Conservation (phyloP, 2,113 vertebrate genomes). For the Syngnathus floridae region DNA sequence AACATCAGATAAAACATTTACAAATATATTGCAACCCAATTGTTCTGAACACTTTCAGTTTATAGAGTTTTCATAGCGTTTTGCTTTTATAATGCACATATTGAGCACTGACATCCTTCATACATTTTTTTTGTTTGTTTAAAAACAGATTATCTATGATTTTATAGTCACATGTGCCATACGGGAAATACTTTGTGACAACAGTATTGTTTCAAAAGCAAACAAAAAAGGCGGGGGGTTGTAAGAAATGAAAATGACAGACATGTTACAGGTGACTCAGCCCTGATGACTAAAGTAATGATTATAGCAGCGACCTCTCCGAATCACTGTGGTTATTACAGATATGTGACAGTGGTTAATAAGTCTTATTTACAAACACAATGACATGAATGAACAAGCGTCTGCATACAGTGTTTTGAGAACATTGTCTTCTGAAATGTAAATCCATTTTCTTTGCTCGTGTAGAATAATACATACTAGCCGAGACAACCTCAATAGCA, state of each 20-base stretch:
- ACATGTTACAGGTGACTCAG: slow-evolving; percentile 37
- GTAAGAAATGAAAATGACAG: neutral
- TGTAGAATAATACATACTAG: slow-evolving; percentile 82
- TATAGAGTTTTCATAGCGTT: slow-evolving; percentile 21
- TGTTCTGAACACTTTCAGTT: slow-evolving; percentile 61
- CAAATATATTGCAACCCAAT: slow-evolving; percentile 80
- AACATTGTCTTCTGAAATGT: slow-evolving; percentile 82
- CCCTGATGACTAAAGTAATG: slow-evolving; percentile 42
- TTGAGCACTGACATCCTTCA: slow-evolving; percentile 70
- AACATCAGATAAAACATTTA: slow-evolving; percentile 75
- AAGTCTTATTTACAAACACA: slow-evolving; percentile 97
- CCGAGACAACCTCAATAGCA: slow-evolving; percentile 89
- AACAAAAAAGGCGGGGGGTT: slow-evolving; percentile 16
- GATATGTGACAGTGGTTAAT: slow-evolving; percentile 93
- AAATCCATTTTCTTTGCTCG: slow-evolving; percentile 79
- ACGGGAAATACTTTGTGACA: slow-evolving; percentile 46
- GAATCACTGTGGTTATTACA: slow-evolving; percentile 83
- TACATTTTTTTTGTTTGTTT: slow-evolving; percentile 53
- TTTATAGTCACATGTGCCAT: slow-evolving; percentile 52
- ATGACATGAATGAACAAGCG: slow-evolving; percentile 80
- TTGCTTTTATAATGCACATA: slow-evolving; percentile 67
- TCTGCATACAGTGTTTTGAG: slow-evolving; percentile 91
- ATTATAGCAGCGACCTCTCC: slow-evolving; percentile 55
- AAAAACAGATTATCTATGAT: slow-evolving; percentile 55
- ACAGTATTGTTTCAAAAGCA: slow-evolving; percentile 36